A percentile compares a stretch with the other conserved stretches of the same genome.
Conservation (phyloP, 2,113 vertebrate species). For the Misgurnus mizolepis region DNA sequence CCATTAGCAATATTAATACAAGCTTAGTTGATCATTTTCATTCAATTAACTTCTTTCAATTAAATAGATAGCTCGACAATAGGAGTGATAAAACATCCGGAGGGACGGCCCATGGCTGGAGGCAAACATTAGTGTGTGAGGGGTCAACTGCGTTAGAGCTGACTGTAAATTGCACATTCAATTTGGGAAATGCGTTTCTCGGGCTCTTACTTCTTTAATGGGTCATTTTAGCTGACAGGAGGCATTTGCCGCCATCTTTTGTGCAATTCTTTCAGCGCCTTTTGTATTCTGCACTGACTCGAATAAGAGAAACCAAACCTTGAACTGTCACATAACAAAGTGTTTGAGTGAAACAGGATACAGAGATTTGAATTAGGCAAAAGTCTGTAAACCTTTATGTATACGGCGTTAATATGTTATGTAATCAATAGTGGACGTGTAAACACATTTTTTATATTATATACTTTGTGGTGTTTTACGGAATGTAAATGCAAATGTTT, state of each 20-base stretch:
- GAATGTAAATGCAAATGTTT: too few species aligned
- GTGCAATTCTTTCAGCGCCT: constrained; percentile 65
- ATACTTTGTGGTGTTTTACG: too few species aligned
- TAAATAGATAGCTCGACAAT: constrained; percentile 99
- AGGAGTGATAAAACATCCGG: constrained; percentile 96
- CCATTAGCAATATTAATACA: constrained; percentile 99
- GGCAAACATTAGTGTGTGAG: constrained; percentile 93
- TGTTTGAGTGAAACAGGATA: constrained; percentile 45
- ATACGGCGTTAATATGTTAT: background rate
- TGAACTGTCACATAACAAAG: constrained; percentile 45
- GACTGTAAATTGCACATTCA: constrained; percentile 98
- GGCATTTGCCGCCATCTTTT: constrained; percentile 79
- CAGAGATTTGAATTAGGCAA: too few species aligned
- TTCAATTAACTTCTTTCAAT: constrained; percentile 99
- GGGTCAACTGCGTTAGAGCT: constrained; percentile 86
- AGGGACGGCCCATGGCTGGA: constrained; percentile 93
- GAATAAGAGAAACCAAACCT: background rate
- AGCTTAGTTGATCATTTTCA: constrained; percentile 99
- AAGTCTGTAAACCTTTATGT: too few species aligned
- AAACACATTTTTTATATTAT: background rate
- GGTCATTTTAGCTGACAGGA: constrained; percentile 93
- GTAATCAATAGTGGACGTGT: background rate
- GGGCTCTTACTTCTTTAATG: constrained; percentile 91
- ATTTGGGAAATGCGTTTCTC: constrained; percentile 97
- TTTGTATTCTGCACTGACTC: background rate